A percentile compares a stretch with the other conserved stretches of the same genome.
These are phyloP conservation scores for Sus cebifrons DNA, from an alignment of 2,797 vertebrate species.

Conservation along the genomic window DNA sequence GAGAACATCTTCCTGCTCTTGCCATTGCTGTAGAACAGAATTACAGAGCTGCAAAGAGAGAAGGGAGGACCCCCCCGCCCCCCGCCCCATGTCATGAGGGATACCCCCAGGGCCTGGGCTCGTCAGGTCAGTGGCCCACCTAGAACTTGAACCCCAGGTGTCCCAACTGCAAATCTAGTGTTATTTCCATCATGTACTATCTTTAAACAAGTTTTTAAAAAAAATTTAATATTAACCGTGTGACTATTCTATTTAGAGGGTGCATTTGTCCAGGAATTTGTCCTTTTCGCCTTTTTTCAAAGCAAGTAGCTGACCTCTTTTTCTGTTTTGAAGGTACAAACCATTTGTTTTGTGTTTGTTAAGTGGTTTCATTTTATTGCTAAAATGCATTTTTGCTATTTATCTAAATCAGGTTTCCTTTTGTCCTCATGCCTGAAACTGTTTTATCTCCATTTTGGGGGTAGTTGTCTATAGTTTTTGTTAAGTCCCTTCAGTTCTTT, in stretches of 20 bases:
- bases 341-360: not conserved
- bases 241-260: not conserved
- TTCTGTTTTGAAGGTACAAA: not conserved
- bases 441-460: not conserved
- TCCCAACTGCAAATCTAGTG: not conserved
- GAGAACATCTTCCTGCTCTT: not conserved
- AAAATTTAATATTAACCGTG: not conserved
- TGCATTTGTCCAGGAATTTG: not conserved
- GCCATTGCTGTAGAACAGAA: fast-evolving
- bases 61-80: fast-evolving
- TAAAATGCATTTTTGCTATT: not conserved
- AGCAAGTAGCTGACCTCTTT: not conserved
- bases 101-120: not conserved
- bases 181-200: fast-evolving
- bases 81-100: fast-evolving
- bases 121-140: not conserved
- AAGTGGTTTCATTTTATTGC: slow-evolving; percentile 17
- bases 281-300: not conserved
- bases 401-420: slow-evolving; percentile 19
- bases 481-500: not conserved
- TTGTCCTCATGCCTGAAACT: not conserved
- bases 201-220: not conserved
- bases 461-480: not conserved
- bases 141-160: not conserved
- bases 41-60: not conserved